Evolutionary conservation across 2,888 invertebrate species (phyloP).

Genomic region (Drosophila mayaguana): DNA sequence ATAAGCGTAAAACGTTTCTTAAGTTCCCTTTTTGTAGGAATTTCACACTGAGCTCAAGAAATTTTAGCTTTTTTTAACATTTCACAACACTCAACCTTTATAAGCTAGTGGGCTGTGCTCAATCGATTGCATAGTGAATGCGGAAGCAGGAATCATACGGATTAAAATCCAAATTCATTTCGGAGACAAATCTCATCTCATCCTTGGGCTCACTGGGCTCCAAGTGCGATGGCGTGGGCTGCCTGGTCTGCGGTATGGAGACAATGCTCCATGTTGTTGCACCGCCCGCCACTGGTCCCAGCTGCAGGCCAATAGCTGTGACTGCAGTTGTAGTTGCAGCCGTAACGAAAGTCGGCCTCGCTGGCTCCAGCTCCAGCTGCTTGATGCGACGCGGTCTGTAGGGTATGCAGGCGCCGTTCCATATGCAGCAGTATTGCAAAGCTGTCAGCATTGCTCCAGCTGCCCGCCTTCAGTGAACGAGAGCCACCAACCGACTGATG

Average conservation of each 20-base stretch:
- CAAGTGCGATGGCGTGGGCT: slow-evolving; percentile 6
- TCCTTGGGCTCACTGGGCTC: slow-evolving; percentile 12
- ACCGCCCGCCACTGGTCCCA: neutral
- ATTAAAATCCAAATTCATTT: slow-evolving; percentile 60
- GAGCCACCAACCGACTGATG: slow-evolving; percentile 20
- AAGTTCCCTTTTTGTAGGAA: too few species aligned
- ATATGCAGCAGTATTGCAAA: slow-evolving; percentile 38
- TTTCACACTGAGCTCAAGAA: neutral
- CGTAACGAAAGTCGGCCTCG: neutral
- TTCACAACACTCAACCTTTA: neutral
- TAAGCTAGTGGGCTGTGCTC: neutral
- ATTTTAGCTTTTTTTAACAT: neutral
- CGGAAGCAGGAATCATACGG: slow-evolving; percentile 59
- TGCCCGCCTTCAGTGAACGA: slow-evolving; percentile 4
- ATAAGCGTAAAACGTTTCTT: too few species aligned
- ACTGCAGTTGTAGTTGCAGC: slow-evolving; percentile 10
- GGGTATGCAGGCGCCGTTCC: slow-evolving; percentile 29
- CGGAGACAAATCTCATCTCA: slow-evolving; percentile 26
- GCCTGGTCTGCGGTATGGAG: slow-evolving; percentile 18
- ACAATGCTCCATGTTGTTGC: neutral
- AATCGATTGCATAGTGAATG: slow-evolving; percentile 10
- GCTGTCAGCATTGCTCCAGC: slow-evolving; percentile 24
- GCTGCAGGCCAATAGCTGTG: neutral
- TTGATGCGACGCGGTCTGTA: slow-evolving; percentile 12
- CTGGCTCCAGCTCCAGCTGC: slow-evolving; percentile 20